Evolutionary conservation across 2,113 vertebrate species (phyloP).

Genomic region (Lepus timidus): DNA sequence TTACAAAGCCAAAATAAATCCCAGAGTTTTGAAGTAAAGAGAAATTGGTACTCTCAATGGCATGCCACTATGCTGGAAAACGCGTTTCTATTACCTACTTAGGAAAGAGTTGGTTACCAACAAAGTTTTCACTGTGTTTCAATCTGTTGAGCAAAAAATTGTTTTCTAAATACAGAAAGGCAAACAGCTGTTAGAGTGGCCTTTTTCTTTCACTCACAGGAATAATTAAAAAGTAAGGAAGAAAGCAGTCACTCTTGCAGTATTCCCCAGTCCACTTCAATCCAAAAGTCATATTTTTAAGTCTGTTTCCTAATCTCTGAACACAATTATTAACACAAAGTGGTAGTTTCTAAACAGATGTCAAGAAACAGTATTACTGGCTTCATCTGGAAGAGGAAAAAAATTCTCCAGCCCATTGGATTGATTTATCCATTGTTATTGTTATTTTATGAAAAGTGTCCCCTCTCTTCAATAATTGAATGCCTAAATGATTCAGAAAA

Average conservation of each 20-base stretch:
- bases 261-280: neutral
- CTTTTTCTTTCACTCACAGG: neutral
- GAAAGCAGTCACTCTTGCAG: neutral
- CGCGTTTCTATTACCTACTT: neutral
- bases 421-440: neutral
- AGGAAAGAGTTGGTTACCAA: neutral
- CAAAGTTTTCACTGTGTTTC: neutral
- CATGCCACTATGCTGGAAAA: neutral
- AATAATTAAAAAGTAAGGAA: neutral
- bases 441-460: neutral
- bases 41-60: neutral
- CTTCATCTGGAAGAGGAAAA: neutral
- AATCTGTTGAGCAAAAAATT: neutral
- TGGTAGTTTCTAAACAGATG: slow-evolving; percentile 4
- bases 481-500: neutral
- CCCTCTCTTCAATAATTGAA: neutral
- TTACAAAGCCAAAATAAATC: neutral
- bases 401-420: neutral
- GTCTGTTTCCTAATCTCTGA: neutral
- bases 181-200: neutral
- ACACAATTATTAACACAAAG: neutral
- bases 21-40: neutral
- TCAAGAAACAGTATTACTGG: neutral
- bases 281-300: neutral
- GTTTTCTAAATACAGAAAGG: neutral